Evolutionary conservation across 2,797 vertebrate genomes (phyloP).

Genomic region (Lepus townsendii): DNA sequence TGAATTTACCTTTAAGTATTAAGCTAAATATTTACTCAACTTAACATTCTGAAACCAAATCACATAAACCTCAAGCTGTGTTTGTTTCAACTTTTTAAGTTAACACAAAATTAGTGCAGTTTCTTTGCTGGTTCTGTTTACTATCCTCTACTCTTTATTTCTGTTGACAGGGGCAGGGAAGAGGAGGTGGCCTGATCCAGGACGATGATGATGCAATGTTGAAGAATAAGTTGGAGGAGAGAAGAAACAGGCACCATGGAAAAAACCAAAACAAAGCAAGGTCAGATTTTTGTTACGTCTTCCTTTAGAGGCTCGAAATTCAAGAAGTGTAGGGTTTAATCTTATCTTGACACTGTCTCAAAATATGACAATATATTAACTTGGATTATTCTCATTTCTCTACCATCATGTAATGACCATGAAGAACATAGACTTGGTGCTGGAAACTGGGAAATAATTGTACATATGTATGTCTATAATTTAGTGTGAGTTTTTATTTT

Average conservation of each 20-base stretch:
- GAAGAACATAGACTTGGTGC: not conserved
- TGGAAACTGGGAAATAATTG: not conserved
- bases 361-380: not conserved
- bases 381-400: not conserved
- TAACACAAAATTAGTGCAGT: not conserved
- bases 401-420: not conserved
- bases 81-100: not conserved
- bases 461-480: not conserved
- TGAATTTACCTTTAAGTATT: constrained; percentile 38
- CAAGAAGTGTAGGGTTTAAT: not conserved
- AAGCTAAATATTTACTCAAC: not conserved
- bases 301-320: not conserved
- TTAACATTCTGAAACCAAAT: not conserved
- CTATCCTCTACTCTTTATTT: constrained; percentile 30
- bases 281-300: constrained; percentile 62
- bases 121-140: not conserved
- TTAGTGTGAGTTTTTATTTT: not conserved
- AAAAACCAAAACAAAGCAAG: constrained; percentile 85
- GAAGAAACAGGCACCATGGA: constrained; percentile 83
- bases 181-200: constrained; percentile 72
- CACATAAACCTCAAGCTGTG: not conserved
- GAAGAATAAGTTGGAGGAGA: constrained; percentile 71
- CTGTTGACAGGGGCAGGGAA: constrained; percentile 70
- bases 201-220: constrained; percentile 67
- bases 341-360: not conserved